phyloP scores from a whole-genome alignment of 1,140 invertebrate species.

The Drosophila tropicalis region DNA sequence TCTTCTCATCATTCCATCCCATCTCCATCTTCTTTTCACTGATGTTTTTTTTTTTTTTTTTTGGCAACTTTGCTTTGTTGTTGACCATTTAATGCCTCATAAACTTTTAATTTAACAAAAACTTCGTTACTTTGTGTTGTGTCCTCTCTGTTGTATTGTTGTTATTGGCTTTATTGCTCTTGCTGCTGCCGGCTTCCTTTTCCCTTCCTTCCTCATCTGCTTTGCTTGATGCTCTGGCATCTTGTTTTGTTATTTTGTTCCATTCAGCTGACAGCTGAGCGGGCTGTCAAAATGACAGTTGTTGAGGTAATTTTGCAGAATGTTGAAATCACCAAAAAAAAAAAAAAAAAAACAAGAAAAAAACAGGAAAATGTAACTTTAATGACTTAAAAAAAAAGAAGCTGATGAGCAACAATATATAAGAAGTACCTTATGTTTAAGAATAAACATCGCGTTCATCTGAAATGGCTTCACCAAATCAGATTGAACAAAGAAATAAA shows the following conservation, averaged over 20 bases:
- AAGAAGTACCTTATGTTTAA: not conserved
- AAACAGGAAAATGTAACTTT: conserved; percentile 36
- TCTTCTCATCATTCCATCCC: not conserved
- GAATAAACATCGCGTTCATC: too few relatives aligned
- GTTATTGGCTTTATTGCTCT: conserved; percentile 61
- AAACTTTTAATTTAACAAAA: conserved; percentile 82
- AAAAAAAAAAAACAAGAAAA: conserved; percentile 6
- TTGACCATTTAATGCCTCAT: conserved; percentile 80
- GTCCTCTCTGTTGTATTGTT: conserved; percentile 55
- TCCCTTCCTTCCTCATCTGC: not conserved
- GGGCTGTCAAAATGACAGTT: conserved; percentile 70
- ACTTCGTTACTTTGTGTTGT: conserved; percentile 66
- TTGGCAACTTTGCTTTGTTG: conserved; percentile 76
- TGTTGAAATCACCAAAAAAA: conserved; percentile 25
- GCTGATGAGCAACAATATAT: conserved; percentile 16
- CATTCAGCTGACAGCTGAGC: conserved; percentile 47
- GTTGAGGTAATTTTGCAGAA: conserved; percentile 62
- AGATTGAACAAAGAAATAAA: too few relatives aligned
- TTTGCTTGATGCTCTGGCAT: conserved; percentile 17
- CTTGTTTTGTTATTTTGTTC: conserved; percentile 19
- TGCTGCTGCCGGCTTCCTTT: conserved; percentile 8
- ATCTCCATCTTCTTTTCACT: conserved; percentile 16
- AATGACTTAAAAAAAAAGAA: conserved; percentile 35
- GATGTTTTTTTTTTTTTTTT: conserved; percentile 45
- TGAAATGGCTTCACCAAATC: too few relatives aligned